Conservation (phyloP, 2,797 vertebrate genomes). For the Gallirallus australis region DNA sequence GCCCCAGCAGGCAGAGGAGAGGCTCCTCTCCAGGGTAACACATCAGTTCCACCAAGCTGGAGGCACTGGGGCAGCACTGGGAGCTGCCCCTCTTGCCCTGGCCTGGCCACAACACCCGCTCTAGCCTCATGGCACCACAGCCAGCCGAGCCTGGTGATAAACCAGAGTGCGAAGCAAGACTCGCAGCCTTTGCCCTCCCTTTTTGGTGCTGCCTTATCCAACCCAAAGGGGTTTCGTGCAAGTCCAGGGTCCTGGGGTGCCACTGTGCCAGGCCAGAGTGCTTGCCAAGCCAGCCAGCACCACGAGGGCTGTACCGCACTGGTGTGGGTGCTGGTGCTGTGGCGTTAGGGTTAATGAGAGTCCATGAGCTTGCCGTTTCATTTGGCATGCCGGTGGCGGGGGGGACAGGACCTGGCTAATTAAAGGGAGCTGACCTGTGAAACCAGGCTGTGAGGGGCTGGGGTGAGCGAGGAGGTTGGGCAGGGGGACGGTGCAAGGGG, state of each 20-base stretch:
- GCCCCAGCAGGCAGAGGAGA: not conserved
- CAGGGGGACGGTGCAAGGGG: not conserved
- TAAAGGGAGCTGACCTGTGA: constrained; percentile 74
- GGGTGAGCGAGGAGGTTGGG: not conserved
- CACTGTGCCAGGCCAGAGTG: rapidly evolving
- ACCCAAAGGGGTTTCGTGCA: not conserved
- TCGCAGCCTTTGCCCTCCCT: not conserved
- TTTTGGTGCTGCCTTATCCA: not conserved
- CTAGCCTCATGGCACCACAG: not conserved
- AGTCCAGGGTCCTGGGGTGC: not conserved
- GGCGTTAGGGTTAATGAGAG: constrained; percentile 64
- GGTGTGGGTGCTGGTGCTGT: not conserved
- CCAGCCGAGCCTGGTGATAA: rapidly evolving
- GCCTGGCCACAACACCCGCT: rapidly evolving
- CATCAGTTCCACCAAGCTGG: rapidly evolving
- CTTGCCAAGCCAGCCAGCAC: not conserved
- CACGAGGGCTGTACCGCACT: rapidly evolving
- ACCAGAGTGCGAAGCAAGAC: rapidly evolving
- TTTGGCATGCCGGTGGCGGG: not conserved
- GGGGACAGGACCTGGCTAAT: not conserved
- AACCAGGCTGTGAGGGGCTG: constrained; percentile 1
- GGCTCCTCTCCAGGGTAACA: rapidly evolving
- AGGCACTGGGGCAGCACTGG: rapidly evolving
- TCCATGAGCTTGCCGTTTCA: constrained; percentile 10
- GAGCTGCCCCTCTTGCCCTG: not conserved